Base-by-base conservation (phyloP, 2,888 invertebrate genomes). In the Thera obeliscata region DNA sequence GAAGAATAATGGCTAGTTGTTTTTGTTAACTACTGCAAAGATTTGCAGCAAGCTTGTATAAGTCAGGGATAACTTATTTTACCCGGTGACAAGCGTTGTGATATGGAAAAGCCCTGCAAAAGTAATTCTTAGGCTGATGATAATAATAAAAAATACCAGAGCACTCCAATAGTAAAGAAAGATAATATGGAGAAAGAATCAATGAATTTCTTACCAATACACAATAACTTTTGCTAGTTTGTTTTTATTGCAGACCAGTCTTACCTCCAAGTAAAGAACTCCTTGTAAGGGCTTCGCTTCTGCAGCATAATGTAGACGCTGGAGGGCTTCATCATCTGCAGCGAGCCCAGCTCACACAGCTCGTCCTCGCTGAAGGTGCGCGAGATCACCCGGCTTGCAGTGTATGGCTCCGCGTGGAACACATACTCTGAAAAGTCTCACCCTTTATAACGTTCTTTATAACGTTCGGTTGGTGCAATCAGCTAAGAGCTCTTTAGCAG, bases 381-480 rank as follows among this genome's bases (percentile, higher is more conserved):
- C 0, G 87, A 84, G 63, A 92, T 88, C 36, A 80, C 84, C 67
- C 92, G 91, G 67, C 93, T 94, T 0, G 93, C 94, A 0, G 91
- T 88, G 70, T 93, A 91, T 0, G 93, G 88, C 73, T 94, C 94
- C 0, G 92, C 89, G 77, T 94, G 94, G 76, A 93, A 95, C n/a
- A 65, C 65, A 35, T 65, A 65, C 22, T 11, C 62, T 64, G 43
- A 5, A 59, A 54, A 22, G 43, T 41, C 11, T 6, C 12, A 5
- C 3, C 49, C 12, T 12, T 9, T 5, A 9, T 9, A 46, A 9
- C 9, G 9, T 9, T 2, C 43, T 7, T 2, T 41, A 43, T 9
- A 1, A 2, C 43, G 38, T 5, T 38, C 38, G 38, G 43, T 43
- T 2, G 22, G 22, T 22, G 22, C 0, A 1, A 22, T 22, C 22